These are phyloP conservation scores for Melozone crissalis DNA, from an alignment of 2,113 vertebrate genomes.

Conservation along the genomic window DNA sequence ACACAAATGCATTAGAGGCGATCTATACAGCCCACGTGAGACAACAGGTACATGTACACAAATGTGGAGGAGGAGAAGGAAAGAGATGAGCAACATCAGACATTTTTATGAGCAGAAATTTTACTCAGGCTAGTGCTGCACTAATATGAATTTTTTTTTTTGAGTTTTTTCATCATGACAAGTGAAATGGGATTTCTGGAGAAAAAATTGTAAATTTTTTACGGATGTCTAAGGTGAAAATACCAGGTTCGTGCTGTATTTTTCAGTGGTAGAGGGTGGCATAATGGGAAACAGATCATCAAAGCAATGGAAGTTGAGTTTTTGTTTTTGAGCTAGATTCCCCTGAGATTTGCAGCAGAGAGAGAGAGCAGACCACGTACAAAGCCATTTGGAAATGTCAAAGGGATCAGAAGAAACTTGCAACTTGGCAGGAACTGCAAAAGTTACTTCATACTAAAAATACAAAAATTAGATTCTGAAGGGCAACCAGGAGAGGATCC, in stretches of 20 bases:
- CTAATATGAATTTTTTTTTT: not conserved
- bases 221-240: not conserved
- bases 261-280: not conserved
- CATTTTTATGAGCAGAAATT: not conserved
- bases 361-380: not conserved
- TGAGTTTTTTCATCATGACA: not conserved
- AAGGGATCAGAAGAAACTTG: not conserved
- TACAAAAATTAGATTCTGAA: not conserved
- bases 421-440: not conserved
- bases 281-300: not conserved
- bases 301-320: not conserved
- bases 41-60: not conserved
- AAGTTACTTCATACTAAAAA: not conserved
- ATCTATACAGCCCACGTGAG: rapidly evolving
- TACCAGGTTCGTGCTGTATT: not conserved
- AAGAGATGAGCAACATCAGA: not conserved
- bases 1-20: not conserved
- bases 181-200: not conserved
- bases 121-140: not conserved
- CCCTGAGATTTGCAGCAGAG: not conserved
- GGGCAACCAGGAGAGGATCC: not conserved
- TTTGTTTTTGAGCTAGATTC: not conserved
- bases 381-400: not conserved
- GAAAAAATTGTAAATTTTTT: not conserved
- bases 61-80: not conserved